Base-by-base conservation (phyloP, 1,140 invertebrate genomes). In the Scaptodrosophila lebanonensis region DNA sequence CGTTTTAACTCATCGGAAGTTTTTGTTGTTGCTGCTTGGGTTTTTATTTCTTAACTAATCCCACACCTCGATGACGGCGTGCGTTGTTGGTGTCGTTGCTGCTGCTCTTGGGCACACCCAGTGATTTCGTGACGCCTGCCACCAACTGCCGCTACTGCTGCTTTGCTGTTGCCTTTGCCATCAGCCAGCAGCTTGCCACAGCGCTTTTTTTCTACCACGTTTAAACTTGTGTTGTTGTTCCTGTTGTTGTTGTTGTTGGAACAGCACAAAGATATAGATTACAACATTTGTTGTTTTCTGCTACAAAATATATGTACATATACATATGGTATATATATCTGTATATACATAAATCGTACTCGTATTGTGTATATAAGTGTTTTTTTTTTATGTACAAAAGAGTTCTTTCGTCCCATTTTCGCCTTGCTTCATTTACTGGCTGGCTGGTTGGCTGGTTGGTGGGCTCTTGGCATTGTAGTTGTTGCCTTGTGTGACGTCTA, bases 21-120 rank as follows among this genome's bases (percentile, higher is more conserved):
- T 64, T 27, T 43, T 48, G 22, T 50, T 51, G 48, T 25, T 33
- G 39, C 13, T 35, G 39, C 8, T 66, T 32, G 62, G 62, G 63
- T 66, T 66, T 64, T 66, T 66, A 66, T 66, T 66, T 66, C 63
- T 66, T 45, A 66, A 66, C 63, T 66, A 66, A 66, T 66, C 63
- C 63, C 63, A 66, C 63, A 66, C 62, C 63, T 66, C 60, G 33
- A 38, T 15, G 33, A 38, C 35, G 20, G 22, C 43, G 25, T 16
- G 18, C 25, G 22, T 25, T 22, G 33, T 30, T 33, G 47, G 42
- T 53, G 49, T 20, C 6, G 15, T n/a, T n/a, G n/a, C n/a, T n/a
- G n/a, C n/a, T n/a, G n/a, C n/a, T n/a, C n/a, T 25, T 30, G 53
- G 63, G 63, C 63, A 57, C 63, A 66, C 63, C 63, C 63, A 66